phyloP scores from a whole-genome alignment of 1,140 invertebrate genomes.

The Drosophila leontia region DNA sequence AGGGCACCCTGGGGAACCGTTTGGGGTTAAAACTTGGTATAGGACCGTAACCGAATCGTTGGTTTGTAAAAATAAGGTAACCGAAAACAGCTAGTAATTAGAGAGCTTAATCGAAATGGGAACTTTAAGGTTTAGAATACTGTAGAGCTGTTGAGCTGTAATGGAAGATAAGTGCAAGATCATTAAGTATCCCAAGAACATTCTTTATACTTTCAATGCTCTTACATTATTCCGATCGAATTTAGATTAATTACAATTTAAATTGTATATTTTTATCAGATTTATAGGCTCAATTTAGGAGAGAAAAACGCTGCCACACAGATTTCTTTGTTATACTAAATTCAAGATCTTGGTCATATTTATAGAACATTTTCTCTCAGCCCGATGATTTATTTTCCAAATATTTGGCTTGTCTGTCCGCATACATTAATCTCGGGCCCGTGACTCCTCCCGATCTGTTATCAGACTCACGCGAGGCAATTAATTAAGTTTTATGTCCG shows the following conservation, averaged over 20 bases:
- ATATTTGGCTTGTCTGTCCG: conserved; percentile 29
- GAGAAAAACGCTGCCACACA: neutral
- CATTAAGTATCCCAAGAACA: too few species aligned
- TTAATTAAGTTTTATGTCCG: conserved; percentile 76
- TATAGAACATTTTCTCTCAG: conserved; percentile 25
- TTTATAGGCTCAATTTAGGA: too few species aligned
- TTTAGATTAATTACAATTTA: too few species aligned
- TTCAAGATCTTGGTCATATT: conserved; percentile 17
- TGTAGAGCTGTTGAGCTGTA: neutral
- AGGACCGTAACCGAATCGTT: conserved; percentile 20
- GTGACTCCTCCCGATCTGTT: conserved; percentile 35
- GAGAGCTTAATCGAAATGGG: neutral
- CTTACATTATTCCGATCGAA: too few species aligned
- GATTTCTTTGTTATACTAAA: neutral
- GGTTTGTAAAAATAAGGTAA: conserved; percentile 47
- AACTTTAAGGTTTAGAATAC: neutral
- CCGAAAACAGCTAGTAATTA: conserved; percentile 41
- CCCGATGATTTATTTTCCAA: conserved; percentile 58
- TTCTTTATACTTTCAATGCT: too few species aligned
- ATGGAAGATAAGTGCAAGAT: too few species aligned
- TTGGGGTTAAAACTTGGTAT: conserved; percentile 30
- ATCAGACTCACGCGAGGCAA: conserved; percentile 59
- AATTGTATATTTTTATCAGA: too few species aligned
- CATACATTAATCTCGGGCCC: conserved; percentile 53
- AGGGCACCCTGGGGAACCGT: conserved; percentile 47